phyloP scores from a whole-genome alignment of 1,140 invertebrate species.

The Leptinotarsa texana region DNA sequence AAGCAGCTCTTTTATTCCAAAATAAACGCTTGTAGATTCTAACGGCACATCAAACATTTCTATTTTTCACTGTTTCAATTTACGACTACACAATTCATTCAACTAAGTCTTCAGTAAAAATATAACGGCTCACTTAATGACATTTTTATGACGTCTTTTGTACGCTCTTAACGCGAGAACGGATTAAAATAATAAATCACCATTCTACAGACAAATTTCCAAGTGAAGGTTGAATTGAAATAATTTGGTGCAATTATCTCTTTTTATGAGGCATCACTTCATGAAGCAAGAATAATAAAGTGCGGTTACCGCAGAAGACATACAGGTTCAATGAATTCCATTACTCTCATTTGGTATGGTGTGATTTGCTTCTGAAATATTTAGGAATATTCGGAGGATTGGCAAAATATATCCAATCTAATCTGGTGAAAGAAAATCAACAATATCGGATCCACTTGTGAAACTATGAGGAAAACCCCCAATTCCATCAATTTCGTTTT shows the following conservation, averaged over 20 bases:
- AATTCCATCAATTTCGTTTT: too few species aligned
- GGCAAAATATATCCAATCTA: too few species aligned
- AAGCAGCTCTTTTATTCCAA: background rate
- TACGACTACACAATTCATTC: background rate
- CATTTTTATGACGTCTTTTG: background rate
- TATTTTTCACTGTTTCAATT: background rate
- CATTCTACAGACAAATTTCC: background rate
- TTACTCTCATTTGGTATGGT: too few species aligned
- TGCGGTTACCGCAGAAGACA: background rate
- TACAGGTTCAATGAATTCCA: background rate
- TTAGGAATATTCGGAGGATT: too few species aligned
- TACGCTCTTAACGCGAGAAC: background rate
- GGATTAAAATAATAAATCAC: conserved; percentile 8
- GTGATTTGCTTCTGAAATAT: too few species aligned
- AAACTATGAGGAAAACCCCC: too few species aligned
- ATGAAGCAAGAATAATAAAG: background rate
- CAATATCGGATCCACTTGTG: too few species aligned
- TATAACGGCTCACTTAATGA: background rate
- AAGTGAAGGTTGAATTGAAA: conserved; percentile 8
- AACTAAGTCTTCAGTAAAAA: background rate
- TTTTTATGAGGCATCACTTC: conserved; percentile 1
- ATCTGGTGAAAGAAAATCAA: too few species aligned
- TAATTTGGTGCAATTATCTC: conserved; percentile 3
- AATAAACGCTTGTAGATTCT: background rate
- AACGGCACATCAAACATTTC: background rate